Conservation (phyloP, 2,113 vertebrate genomes). For the Sturnira hondurensis region DNA sequence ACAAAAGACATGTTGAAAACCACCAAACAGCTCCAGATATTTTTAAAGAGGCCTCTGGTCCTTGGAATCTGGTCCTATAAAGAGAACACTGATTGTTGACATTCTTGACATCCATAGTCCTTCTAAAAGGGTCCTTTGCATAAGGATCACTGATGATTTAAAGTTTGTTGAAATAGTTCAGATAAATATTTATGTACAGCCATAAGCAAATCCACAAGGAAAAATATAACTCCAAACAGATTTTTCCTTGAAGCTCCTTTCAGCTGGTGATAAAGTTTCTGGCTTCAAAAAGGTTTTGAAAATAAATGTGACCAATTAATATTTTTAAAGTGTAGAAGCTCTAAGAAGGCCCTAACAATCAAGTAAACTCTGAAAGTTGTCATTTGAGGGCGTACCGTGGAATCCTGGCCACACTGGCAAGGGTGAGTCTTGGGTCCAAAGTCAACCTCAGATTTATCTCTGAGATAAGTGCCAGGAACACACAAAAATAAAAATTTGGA, state of each 20-base stretch:
- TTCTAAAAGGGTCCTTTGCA: conserved; percentile 54
- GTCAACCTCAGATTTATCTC: neutral
- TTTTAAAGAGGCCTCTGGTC: conserved; percentile 25
- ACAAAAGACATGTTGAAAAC: conserved; percentile 59
- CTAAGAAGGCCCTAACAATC: neutral
- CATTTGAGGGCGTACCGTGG: neutral
- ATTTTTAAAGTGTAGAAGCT: conserved; percentile 24
- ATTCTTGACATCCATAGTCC: conserved; percentile 53
- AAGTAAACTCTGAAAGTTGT: neutral
- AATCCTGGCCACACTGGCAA: neutral
- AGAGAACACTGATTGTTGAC: conserved; percentile 53
- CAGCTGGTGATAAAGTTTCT: conserved; percentile 59
- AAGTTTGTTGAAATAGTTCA: conserved; percentile 62
- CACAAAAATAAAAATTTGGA: conserved; percentile 25
- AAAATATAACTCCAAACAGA: conserved; percentile 71
- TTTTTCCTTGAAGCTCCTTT: conserved; percentile 56
- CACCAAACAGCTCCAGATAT: conserved; percentile 38
- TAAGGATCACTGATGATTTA: conserved; percentile 64
- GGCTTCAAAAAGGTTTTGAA: conserved; percentile 64
- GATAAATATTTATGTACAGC: conserved; percentile 71
- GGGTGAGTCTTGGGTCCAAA: neutral
- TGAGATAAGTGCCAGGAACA: conserved; percentile 15
- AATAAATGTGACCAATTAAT: conserved; percentile 60
- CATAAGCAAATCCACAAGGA: conserved; percentile 66
- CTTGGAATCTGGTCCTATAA: conserved; percentile 42